Conservation (phyloP, 2,888 invertebrate species). For the Didymodactylos carnosus region DNA sequence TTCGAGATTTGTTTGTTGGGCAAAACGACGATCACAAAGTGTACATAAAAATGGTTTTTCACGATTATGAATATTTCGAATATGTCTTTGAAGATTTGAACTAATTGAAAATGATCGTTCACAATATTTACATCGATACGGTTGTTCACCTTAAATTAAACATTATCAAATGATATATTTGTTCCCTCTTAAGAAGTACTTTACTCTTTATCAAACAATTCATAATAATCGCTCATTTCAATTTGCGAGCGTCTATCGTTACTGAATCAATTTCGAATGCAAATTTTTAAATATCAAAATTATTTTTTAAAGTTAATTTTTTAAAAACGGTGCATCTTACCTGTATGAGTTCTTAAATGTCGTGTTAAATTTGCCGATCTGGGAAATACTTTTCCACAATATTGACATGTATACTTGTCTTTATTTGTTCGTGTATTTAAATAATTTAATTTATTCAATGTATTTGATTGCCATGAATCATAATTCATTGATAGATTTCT, state of each 20-base stretch:
- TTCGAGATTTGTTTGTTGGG: constrained; percentile 14
- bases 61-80: constrained; percentile 71
- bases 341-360: constrained; percentile 88
- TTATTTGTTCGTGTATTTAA: not conserved
- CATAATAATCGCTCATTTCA: too few relatives aligned
- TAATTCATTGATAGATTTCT: not conserved
- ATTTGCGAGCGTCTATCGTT: too few relatives aligned
- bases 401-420: constrained; percentile 12
- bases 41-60: constrained; percentile 13
- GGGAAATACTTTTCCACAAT: constrained; percentile 47
- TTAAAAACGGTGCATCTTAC: too few relatives aligned
- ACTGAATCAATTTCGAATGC: too few relatives aligned
- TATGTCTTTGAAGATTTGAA: constrained; percentile 84
- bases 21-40: constrained; percentile 13
- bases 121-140: constrained; percentile 43
- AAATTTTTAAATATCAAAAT: not conserved
- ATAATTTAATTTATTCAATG: not conserved
- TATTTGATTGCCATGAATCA: not conserved
- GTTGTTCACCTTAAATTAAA: constrained; percentile 19
- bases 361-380: constrained; percentile 87
- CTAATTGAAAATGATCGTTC: constrained; percentile 91
- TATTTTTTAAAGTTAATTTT: too few relatives aligned
- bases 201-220: too few relatives aligned
- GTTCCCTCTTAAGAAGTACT: too few relatives aligned
- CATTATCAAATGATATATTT: not conserved